Conservation (phyloP, 1,140 invertebrate genomes). For the Chymomyza costata region DNA sequence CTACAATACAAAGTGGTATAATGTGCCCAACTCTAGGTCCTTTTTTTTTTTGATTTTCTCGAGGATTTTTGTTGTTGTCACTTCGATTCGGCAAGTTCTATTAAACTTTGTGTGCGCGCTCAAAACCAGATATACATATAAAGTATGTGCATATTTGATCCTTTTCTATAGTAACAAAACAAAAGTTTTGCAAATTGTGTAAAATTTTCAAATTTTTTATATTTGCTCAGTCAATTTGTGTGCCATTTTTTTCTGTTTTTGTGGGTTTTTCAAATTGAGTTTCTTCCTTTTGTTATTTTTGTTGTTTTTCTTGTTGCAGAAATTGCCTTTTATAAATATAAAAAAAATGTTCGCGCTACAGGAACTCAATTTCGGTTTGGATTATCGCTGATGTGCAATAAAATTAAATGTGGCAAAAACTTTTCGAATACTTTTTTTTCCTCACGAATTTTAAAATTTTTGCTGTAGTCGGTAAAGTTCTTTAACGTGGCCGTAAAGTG, state of each 20-base stretch:
- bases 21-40: slow-evolving; percentile 28
- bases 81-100: slow-evolving; percentile 21
- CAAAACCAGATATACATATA: background rate
- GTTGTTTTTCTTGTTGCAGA: too few species aligned
- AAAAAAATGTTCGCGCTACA: too few species aligned
- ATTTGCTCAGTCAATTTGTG: slow-evolving; percentile 28
- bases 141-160: slow-evolving; percentile 13
- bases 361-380: slow-evolving; percentile 61
- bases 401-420: slow-evolving; percentile 42
- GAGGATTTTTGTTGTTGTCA: slow-evolving; percentile 4
- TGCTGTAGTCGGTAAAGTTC: too few species aligned
- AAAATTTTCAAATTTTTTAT: slow-evolving; percentile 25
- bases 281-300: slow-evolving; percentile 19
- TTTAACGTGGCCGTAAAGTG: too few species aligned
- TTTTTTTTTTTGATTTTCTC: slow-evolving; percentile 11
- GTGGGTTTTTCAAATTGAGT: slow-evolving; percentile 32
- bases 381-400: slow-evolving; percentile 63
- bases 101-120: slow-evolving; percentile 30
- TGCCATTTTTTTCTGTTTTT: slow-evolving; percentile 19
- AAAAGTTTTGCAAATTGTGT: slow-evolving; percentile 24
- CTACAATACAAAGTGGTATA: slow-evolving; percentile 35
- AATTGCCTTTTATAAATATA: too few species aligned
- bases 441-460: too few species aligned
- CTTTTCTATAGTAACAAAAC: slow-evolving; percentile 12
- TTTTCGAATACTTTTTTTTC: slow-evolving; percentile 13